Conservation (phyloP, 2,797 vertebrate species). For the Lepilemur septentrionalis region DNA sequence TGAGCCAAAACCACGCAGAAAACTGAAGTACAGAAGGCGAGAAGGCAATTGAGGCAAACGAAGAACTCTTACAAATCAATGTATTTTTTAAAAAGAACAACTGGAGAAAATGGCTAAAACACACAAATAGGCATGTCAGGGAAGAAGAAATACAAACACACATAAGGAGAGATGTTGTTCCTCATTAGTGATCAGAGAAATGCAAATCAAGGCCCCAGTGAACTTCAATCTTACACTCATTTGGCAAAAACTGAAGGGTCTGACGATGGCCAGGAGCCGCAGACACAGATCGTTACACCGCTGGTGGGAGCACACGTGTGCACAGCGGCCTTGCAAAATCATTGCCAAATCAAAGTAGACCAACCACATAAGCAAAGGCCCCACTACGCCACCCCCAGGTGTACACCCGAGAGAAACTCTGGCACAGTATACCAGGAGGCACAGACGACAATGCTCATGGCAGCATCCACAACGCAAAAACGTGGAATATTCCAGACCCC, state of each 20-base stretch:
- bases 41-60: background rate
- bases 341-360: too few relatives aligned
- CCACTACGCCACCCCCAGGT: background rate
- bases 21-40: background rate
- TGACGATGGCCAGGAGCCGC: background rate
- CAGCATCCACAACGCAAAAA: background rate
- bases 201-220: background rate
- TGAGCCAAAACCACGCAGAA: background rate
- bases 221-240: background rate
- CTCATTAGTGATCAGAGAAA: background rate
- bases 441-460: too few relatives aligned
- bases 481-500: background rate
- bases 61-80: background rate
- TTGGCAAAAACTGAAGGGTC: background rate
- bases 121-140: background rate
- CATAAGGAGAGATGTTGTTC: fast-evolving
- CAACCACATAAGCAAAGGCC: background rate
- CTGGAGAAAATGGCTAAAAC: background rate
- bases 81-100: background rate
- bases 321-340: background rate
- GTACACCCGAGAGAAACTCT: too few relatives aligned
- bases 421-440: background rate
- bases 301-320: too few relatives aligned
- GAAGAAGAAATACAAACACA: background rate
- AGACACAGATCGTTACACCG: fast-evolving